phyloP scores from a whole-genome alignment of 2,888 invertebrate species.

The Tanypteryx hageni region DNA sequence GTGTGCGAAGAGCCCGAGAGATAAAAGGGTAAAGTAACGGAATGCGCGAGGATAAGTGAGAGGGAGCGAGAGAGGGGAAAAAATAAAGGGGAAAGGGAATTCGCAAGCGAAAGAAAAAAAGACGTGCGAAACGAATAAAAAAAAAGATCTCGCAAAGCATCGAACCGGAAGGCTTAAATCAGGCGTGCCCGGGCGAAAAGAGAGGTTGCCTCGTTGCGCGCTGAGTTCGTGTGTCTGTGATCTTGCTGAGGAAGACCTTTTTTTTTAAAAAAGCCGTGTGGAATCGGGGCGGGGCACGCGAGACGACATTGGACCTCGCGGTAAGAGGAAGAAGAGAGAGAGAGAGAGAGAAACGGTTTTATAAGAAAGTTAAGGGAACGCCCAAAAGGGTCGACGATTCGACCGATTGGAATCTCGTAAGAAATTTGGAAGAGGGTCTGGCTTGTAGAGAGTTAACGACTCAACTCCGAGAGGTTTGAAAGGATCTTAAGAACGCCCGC shows the following conservation, averaged over 20 bases:
- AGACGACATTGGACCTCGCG: not conserved
- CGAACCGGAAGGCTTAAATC: constrained; percentile 50
- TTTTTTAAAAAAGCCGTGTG: no score
- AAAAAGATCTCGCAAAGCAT: not conserved
- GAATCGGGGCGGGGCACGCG: not conserved
- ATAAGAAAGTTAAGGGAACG: constrained; percentile 52
- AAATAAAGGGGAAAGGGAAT: not conserved
- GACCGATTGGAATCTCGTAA: constrained; percentile 58
- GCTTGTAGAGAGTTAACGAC: not conserved
- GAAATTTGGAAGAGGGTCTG: not conserved
- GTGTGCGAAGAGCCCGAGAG: no score
- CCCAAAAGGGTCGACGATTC: constrained; percentile 39
- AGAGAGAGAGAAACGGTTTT: constrained; percentile 15
- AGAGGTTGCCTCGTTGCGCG: no score
- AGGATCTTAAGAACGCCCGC: constrained; percentile 18
- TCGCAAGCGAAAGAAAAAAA: constrained; percentile 16
- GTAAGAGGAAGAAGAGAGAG: constrained; percentile 14
- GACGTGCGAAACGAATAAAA: not conserved
- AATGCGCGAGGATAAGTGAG: no score
- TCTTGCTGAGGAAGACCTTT: no score
- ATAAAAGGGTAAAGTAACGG: no score
- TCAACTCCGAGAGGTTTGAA: constrained; percentile 5
- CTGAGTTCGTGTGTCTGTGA: no score
- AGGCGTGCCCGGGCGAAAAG: not conserved
- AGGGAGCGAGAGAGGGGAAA: not conserved